Conservation (phyloP, 2,888 invertebrate genomes). For the Rhagium mordax region DNA sequence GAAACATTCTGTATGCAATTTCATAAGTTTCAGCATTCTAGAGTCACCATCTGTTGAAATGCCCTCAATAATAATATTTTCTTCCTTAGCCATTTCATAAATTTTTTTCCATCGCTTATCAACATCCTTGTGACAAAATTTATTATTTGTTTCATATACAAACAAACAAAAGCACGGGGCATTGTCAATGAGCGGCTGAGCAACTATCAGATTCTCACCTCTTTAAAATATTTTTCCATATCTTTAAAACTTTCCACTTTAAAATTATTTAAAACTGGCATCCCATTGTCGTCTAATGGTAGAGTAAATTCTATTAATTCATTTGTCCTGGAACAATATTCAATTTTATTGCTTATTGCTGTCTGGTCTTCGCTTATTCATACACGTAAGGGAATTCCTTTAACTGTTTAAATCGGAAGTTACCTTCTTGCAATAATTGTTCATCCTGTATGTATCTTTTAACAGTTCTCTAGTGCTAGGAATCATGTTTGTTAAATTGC, state of each 20-base stretch:
- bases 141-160: slow-evolving; percentile 45
- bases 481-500: no score
- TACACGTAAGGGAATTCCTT: slow-evolving; percentile 20
- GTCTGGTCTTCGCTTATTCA: slow-evolving; percentile 41
- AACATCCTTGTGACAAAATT: slow-evolving; percentile 42
- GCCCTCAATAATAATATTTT: slow-evolving; percentile 36
- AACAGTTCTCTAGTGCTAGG: background rate
- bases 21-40: slow-evolving; percentile 28
- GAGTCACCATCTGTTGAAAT: slow-evolving; percentile 36
- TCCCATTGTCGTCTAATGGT: slow-evolving; percentile 9
- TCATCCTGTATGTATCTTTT: slow-evolving; percentile 16
- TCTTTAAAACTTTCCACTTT: background rate
- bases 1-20: no score
- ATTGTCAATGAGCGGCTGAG: slow-evolving; percentile 32
- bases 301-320: slow-evolving; percentile 34
- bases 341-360: slow-evolving; percentile 27
- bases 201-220: slow-evolving; percentile 40
- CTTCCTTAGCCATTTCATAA: slow-evolving; percentile 3
- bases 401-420: slow-evolving; percentile 13
- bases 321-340: slow-evolving; percentile 31
- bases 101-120: slow-evolving; percentile 37
- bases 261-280: slow-evolving; percentile 16
- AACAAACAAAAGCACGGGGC: slow-evolving; percentile 42
- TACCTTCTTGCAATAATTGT: slow-evolving; percentile 15
- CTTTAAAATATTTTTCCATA: slow-evolving; percentile 5